Percentiles rank a stretch among this genome's conserved stretches.
Evolutionary conservation across 2,113 vertebrate genomes (phyloP).

Genomic region (Alectura lathami): DNA sequence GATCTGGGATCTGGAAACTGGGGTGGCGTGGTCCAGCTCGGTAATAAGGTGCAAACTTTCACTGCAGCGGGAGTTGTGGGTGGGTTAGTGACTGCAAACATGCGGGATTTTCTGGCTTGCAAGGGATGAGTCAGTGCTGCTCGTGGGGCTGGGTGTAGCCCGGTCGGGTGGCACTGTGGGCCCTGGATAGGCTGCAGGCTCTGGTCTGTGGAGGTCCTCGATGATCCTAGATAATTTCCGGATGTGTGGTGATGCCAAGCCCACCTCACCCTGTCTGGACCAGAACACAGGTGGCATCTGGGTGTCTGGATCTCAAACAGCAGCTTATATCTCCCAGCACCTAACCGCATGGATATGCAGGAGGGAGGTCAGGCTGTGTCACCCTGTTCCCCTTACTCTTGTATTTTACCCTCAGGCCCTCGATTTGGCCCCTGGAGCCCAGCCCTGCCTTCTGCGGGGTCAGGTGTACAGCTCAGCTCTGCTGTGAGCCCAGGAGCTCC

Average conservation of each 20-base stretch:
- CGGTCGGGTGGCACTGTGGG: fast-evolving
- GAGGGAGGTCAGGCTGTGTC: not conserved
- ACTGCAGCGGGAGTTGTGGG: not conserved
- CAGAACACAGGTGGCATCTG: not conserved
- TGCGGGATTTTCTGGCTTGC: not conserved
- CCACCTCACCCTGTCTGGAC: not conserved
- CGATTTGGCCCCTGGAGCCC: not conserved
- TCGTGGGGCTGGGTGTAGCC: not conserved
- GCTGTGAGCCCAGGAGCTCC: not conserved
- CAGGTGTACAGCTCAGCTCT: not conserved
- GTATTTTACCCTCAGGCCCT: not conserved
- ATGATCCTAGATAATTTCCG: not conserved
- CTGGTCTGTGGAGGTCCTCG: not conserved
- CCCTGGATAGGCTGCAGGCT: not conserved
- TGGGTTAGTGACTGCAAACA: not conserved
- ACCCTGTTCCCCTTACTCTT: not conserved
- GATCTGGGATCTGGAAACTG: not conserved
- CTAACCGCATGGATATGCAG: not conserved
- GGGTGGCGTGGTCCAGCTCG: not conserved
- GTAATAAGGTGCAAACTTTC: slow-evolving; percentile 5
- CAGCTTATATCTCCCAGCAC: not conserved
- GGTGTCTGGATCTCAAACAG: not conserved
- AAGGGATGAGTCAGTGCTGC: not conserved
- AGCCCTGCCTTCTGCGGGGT: not conserved
- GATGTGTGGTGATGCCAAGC: not conserved